These are phyloP conservation scores for Pteropus alecto DNA, from an alignment of 2,113 vertebrate genomes.

Conservation along the genomic window DNA sequence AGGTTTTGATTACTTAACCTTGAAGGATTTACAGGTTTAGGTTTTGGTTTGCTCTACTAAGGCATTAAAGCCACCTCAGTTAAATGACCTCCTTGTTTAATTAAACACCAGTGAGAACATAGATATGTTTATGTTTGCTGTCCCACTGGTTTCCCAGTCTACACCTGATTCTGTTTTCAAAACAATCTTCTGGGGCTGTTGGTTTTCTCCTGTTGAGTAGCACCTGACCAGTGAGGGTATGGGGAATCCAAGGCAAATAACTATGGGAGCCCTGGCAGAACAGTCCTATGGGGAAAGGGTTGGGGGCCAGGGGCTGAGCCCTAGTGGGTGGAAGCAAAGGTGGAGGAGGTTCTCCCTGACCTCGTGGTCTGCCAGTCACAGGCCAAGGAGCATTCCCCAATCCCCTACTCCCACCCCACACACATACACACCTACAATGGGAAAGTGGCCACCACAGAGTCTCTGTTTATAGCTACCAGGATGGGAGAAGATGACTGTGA, in stretches of 20 bases:
- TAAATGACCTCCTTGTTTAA: neutral
- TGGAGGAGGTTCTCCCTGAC: neutral
- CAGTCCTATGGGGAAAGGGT: neutral
- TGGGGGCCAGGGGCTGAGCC: neutral
- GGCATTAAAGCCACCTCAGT: neutral
- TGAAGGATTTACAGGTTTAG: neutral
- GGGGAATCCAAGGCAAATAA: neutral
- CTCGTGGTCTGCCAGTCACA: neutral
- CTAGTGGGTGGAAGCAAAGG: neutral
- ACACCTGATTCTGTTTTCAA: neutral
- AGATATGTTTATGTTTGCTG: neutral
- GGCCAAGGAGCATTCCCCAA: neutral
- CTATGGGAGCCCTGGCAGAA: neutral
- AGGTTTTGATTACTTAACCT: neutral
- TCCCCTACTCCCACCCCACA: too few relatives aligned
- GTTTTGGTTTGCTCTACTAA: neutral
- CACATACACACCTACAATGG: too few relatives aligned
- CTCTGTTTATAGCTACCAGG: neutral
- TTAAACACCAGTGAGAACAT: neutral
- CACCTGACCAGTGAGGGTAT: neutral
- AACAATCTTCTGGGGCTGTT: neutral
- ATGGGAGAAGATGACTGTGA: neutral
- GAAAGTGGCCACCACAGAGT: neutral
- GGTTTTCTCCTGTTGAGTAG: neutral
- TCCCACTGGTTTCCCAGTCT: neutral